These are phyloP conservation scores for Galeopsomyia nigrocyanea DNA, from an alignment of 2,888 invertebrate genomes.

Conservation along the genomic window DNA sequence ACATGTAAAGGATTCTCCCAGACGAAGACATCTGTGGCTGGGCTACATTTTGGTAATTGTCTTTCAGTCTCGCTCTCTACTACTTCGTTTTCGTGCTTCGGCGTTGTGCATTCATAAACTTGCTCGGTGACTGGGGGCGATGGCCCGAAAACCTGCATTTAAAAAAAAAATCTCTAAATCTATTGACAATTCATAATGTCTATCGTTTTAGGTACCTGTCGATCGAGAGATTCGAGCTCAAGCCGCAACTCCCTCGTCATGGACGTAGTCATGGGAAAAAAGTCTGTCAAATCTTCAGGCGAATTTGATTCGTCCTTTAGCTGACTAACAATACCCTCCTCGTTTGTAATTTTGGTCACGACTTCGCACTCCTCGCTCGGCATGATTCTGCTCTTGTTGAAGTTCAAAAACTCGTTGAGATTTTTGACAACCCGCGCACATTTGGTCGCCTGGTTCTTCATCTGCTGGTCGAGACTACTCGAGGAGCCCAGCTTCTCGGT, in stretches of 20 bases:
- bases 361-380: slow-evolving; percentile 62
- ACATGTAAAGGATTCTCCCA: slow-evolving; percentile 84
- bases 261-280: slow-evolving; percentile 89
- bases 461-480: slow-evolving; percentile 46
- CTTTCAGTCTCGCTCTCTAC: slow-evolving; percentile 68
- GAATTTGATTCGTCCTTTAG: slow-evolving; percentile 69
- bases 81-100: slow-evolving; percentile 59
- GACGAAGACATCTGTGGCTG: slow-evolving; percentile 76
- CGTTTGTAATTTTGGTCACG: slow-evolving; percentile 59
- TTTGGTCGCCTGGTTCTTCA: slow-evolving; percentile 58
- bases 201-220: slow-evolving; percentile 75
- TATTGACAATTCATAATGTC: too few relatives aligned
- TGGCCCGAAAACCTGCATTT: slow-evolving; percentile 79
- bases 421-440: slow-evolving; percentile 78
- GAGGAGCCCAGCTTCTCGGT: slow-evolving; percentile 49
- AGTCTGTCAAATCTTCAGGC: slow-evolving; percentile 83
- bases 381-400: slow-evolving; percentile 76
- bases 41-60: slow-evolving; percentile 68
- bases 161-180: background rate
- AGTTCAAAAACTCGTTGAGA: slow-evolving; percentile 86
- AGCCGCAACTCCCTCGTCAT: slow-evolving; percentile 86
- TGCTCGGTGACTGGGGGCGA: slow-evolving; percentile 62
- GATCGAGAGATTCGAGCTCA: slow-evolving; percentile 86
- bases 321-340: slow-evolving; percentile 59
- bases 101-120: slow-evolving; percentile 59